phyloP scores from a whole-genome alignment of 2,888 invertebrate species.

The Eremobia ochroleuca region DNA sequence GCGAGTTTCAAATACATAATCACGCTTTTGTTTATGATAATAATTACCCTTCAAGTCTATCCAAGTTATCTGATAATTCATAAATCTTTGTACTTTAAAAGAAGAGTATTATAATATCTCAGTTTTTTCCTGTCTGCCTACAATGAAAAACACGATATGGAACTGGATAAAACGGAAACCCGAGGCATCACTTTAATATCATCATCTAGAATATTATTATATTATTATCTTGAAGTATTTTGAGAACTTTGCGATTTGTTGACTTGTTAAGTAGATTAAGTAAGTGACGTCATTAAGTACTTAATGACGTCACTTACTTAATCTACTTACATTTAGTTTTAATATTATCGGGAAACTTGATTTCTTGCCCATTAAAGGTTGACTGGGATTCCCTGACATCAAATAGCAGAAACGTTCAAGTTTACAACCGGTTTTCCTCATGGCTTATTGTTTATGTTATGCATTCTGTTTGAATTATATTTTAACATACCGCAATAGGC shows the following conservation, averaged over 20 bases:
- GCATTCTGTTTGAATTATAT: conserved; percentile 22
- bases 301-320: conserved; percentile 20
- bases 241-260: background rate
- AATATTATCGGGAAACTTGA: conserved; percentile 33
- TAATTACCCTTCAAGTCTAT: conserved; percentile 1
- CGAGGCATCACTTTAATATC: background rate
- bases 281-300: too few relatives aligned
- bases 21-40: conserved; percentile 8
- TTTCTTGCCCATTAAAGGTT: conserved; percentile 39
- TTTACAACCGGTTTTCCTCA: conserved; percentile 60
- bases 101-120: background rate
- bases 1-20: conserved; percentile 14
- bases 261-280: background rate
- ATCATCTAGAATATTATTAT: too few relatives aligned
- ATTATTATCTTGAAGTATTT: background rate
- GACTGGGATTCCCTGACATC: conserved; percentile 67
- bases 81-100: conserved; percentile 38
- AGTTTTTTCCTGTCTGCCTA: background rate
- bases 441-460: conserved; percentile 41
- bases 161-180: background rate
- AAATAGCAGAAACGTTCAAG: conserved; percentile 30
- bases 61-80: conserved; percentile 1
- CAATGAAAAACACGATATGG: conserved; percentile 2
- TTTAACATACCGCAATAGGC: conserved; percentile 11
- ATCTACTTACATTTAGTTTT: conserved; percentile 7